Percentiles rank a stretch among this genome's conserved stretches.
Evolutionary conservation across 1,140 invertebrate species (phyloP).

Genomic region (Neodiprion lecontei): DNA sequence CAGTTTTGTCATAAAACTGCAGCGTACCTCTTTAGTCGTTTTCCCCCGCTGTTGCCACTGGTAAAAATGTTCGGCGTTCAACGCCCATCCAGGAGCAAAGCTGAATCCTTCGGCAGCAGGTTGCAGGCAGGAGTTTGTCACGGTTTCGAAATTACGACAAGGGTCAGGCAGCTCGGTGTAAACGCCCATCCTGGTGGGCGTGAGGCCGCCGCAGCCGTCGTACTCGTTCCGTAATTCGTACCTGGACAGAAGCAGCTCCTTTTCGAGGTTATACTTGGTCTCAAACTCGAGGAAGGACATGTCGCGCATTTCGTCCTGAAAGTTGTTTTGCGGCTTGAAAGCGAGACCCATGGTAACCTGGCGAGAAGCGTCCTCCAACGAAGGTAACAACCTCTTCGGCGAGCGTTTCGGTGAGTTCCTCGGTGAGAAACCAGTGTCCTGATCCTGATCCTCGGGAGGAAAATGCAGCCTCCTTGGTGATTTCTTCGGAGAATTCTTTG

Average conservation of each 20-base stretch:
- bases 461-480: constrained; percentile 21
- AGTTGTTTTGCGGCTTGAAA: constrained; percentile 23
- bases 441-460: constrained; percentile 17
- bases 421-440: constrained; percentile 4
- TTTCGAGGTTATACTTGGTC: constrained; percentile 47
- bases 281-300: constrained; percentile 55
- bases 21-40: constrained; percentile 47
- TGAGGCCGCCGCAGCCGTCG: constrained; percentile 35
- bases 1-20: too few species aligned
- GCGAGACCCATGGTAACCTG: constrained; percentile 40
- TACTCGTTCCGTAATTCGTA: constrained; percentile 39
- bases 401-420: constrained; percentile 29
- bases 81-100: constrained; percentile 51
- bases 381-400: constrained; percentile 18
- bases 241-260: constrained; percentile 41
- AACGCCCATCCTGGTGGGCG: constrained; percentile 36
- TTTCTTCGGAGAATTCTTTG: constrained; percentile 30
- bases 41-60: constrained; percentile 54
- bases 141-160: constrained; percentile 6
- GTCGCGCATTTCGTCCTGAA: constrained; percentile 29
- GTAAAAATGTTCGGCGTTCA: constrained; percentile 51
- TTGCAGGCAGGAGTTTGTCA: background rate
- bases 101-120: constrained; percentile 45
- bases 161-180: constrained; percentile 49
- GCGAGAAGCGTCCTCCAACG: constrained; percentile 30